A percentile compares a stretch with the other conserved stretches of the same genome.
phyloP scores from a whole-genome alignment of 2,113 vertebrate genomes.

The Anas platyrhynchos region DNA sequence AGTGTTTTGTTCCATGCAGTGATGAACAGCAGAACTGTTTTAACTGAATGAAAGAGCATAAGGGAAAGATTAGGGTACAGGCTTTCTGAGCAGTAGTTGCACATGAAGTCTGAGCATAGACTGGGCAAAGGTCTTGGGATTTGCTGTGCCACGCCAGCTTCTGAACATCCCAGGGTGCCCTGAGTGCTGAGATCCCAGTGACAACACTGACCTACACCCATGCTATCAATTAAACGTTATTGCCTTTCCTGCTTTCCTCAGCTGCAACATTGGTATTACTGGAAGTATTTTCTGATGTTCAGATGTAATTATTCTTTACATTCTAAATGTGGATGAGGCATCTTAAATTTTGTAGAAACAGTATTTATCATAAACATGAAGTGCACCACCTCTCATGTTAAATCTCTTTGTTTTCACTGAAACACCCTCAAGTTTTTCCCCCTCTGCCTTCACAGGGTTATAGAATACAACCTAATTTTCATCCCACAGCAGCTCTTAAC shows the following conservation, averaged over 20 bases:
- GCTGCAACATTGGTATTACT: neutral
- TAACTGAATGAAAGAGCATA: neutral
- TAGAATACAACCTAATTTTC: neutral
- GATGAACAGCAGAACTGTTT: neutral
- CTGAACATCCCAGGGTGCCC: fast-evolving
- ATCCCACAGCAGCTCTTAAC: neutral
- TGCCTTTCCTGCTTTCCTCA: neutral
- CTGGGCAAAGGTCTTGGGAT: neutral
- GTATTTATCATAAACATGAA: neutral
- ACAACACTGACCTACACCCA: neutral
- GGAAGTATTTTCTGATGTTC: neutral
- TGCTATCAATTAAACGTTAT: neutral
- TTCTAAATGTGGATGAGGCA: neutral
- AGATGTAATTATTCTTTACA: neutral
- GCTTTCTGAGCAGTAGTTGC: neutral
- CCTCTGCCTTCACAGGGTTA: neutral
- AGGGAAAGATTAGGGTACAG: neutral
- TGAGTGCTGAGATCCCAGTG: neutral
- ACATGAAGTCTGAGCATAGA: neutral
- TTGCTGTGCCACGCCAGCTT: neutral
- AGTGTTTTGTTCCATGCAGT: neutral
- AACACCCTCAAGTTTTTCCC: neutral
- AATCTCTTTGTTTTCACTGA: neutral
- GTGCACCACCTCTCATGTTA: neutral
- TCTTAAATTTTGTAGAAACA: neutral